Conservation (phyloP, 2,888 invertebrate species). For the Achlya flavicornis region DNA sequence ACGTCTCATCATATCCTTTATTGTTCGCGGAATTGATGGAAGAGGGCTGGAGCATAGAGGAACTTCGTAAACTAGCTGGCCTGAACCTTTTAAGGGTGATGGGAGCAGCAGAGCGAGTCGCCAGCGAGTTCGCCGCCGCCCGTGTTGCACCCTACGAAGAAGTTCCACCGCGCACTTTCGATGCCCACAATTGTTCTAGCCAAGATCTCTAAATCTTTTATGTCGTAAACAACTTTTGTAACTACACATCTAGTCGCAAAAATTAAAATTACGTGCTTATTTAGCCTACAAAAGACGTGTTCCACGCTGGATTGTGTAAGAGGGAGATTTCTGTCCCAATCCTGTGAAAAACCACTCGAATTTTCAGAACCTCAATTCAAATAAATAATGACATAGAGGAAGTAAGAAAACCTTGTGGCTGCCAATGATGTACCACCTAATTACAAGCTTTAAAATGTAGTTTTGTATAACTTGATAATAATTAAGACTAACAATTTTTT, state of each 20-base stretch:
- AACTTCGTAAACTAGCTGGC: slow-evolving; percentile 90
- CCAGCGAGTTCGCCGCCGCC: slow-evolving; percentile 87
- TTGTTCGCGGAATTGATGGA: slow-evolving; percentile 91
- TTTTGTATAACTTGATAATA: neutral
- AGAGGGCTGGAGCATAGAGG: slow-evolving; percentile 91
- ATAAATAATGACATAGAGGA: neutral
- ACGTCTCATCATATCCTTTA: slow-evolving; percentile 90
- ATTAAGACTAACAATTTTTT: neutral
- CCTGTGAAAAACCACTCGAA: neutral
- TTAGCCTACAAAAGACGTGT: neutral
- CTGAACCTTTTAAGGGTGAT: slow-evolving; percentile 89
- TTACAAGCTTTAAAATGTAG: slow-evolving; percentile 23
- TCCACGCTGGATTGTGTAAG: neutral
- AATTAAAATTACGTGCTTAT: neutral
- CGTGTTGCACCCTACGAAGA: slow-evolving; percentile 90
- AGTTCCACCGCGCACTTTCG: slow-evolving; percentile 83
- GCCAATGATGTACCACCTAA: slow-evolving; percentile 11
- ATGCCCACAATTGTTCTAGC: slow-evolving; percentile 86
- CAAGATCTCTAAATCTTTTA: slow-evolving; percentile 74
- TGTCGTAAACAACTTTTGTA: neutral
- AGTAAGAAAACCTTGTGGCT: slow-evolving; percentile 17
- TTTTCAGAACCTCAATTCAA: neutral
- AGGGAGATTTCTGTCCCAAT: neutral
- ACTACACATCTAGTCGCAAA: neutral
- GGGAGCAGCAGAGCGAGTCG: slow-evolving; percentile 88